phyloP scores from a whole-genome alignment of 2,113 vertebrate species.

The Prinia subflava region DNA sequence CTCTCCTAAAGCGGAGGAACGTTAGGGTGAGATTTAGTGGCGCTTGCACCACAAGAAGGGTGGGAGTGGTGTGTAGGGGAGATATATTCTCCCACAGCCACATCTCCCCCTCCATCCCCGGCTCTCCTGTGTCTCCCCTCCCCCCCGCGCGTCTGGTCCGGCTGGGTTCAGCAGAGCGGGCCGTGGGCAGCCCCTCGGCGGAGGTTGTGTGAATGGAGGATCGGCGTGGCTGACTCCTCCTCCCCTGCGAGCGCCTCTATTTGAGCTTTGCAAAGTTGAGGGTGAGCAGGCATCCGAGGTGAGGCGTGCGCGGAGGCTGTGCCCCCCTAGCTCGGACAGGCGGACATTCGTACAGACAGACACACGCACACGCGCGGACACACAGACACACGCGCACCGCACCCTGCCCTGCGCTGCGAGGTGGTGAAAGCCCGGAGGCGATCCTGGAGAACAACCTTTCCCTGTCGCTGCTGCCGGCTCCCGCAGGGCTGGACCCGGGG shows the following conservation, averaged over 20 bases:
- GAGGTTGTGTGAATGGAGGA: slow-evolving; percentile 72
- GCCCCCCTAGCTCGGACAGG: not conserved
- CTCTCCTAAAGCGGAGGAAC: not conserved
- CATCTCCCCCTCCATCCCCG: slow-evolving; percentile 13
- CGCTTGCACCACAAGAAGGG: not conserved
- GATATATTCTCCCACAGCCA: slow-evolving; percentile 24
- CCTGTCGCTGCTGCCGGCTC: slow-evolving; percentile 54
- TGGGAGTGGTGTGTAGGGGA: slow-evolving; percentile 32
- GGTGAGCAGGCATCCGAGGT: slow-evolving; percentile 77
- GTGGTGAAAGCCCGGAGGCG: slow-evolving; percentile 49
- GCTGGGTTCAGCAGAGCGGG: not conserved
- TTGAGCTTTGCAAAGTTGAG: slow-evolving; percentile 83
- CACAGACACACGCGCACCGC: not conserved
- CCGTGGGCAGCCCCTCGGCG: slow-evolving; percentile 45
- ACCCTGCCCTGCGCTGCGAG: not conserved
- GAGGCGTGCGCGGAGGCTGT: slow-evolving; percentile 77
- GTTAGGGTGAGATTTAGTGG: slow-evolving; percentile 42
- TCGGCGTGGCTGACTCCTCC: slow-evolving; percentile 80
- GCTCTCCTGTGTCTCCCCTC: not conserved
- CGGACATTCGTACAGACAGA: not conserved
- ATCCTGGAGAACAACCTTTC: slow-evolving; percentile 70
- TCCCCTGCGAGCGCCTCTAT: slow-evolving; percentile 77
- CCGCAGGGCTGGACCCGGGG: slow-evolving; percentile 68
- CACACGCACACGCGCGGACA: not conserved
- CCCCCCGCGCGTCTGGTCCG: not conserved